Evolutionary conservation across 2,888 invertebrate genomes (phyloP), one percentile per base, ranked within the genome.

Genomic region (Oligia latruncula): DNA sequence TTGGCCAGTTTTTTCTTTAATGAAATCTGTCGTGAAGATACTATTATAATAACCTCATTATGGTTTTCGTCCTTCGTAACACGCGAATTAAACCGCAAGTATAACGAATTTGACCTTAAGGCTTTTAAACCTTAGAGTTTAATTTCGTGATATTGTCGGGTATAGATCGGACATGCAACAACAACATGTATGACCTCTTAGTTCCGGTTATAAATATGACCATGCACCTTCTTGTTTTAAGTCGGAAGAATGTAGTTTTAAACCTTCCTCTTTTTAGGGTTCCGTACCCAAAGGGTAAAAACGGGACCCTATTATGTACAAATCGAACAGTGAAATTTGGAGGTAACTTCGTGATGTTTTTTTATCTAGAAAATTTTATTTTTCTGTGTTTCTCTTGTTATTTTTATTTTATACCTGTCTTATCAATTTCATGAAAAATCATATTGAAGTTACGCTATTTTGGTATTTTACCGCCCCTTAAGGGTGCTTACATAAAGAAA

Each of bases 161-260:
- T 85, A 65, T 75, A 76, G 1, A 29, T 87, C 43, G 71, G 71
- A 78, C 82, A 83, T 79, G 82, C 77, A 85, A 52, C 58, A 67
- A 77, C 52, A 67, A 75, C 75, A 79, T 58, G 75, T 81, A 67
- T 89, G 85, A 82, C 81, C 85, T 83, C 68, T 74, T 70, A 83
- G 72, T 87, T 89, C 83, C 89, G 83, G 80, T 72, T 78, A 60
- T 3, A 76, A 20, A 60, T 43, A 35, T 20, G 13, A 55, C 43
- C 60, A 81, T 1, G 9, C 2, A 74, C 52, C 15, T 76, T 35
- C 40, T 67, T 43, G 23, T 55, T 55, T 58, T 2, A 43, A 55
- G 20, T 46, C 17, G 46, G 15, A 15, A 64, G 29, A 49, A 60
- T 52, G 9, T 20, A 4, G 35, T 15, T 46, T 71, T 67, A 49